phyloP scores from a whole-genome alignment of 2,888 invertebrate species.

The Podotricha telesiphe region DNA sequence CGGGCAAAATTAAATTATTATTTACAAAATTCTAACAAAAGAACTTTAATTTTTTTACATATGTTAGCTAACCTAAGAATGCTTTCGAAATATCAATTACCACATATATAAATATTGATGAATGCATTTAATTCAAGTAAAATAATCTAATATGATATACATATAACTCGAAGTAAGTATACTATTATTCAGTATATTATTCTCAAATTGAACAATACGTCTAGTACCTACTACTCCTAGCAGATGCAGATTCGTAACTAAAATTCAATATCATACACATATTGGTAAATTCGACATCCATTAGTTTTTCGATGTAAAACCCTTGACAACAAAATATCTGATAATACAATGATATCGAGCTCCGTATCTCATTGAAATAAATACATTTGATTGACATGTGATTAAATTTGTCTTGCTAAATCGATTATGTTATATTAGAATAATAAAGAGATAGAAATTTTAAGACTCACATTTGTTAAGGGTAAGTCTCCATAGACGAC shows the following conservation, averaged over 20 bases:
- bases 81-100: not conserved
- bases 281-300: not conserved
- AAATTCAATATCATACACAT: not conserved
- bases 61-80: not conserved
- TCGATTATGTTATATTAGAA: not conserved
- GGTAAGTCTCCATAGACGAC: constrained; percentile 67
- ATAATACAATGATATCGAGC: not conserved
- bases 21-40: too few species aligned
- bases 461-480: constrained; percentile 64
- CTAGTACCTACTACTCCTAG: too few species aligned
- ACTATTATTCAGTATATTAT: too few species aligned
- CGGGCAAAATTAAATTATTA: not conserved
- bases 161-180: too few species aligned
- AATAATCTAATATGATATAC: not conserved
- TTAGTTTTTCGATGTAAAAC: not conserved
- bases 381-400: not conserved
- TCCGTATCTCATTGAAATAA: not conserved
- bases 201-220: too few species aligned
- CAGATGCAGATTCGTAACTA: not conserved
- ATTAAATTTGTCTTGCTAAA: not conserved
- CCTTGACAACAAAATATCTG: not conserved
- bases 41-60: too few species aligned
- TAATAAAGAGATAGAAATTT: not conserved
- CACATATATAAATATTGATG: too few species aligned
- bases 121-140: not conserved